These are phyloP conservation scores for Steinernema carpocapsae DNA, from an alignment of 2,888 invertebrate genomes.

Conservation along the genomic window DNA sequence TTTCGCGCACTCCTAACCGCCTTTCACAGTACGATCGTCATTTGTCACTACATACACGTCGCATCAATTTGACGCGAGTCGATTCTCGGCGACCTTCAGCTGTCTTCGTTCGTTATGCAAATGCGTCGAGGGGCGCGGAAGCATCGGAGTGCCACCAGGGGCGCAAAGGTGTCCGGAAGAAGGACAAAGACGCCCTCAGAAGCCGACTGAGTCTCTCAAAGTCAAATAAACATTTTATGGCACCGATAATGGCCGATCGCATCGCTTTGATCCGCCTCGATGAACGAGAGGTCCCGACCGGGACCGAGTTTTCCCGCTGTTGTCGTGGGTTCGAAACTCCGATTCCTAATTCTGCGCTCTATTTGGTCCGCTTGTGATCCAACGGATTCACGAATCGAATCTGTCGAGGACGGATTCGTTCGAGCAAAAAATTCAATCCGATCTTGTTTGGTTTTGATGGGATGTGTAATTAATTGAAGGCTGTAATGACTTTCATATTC, in stretches of 20 bases:
- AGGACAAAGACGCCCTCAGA: not conserved
- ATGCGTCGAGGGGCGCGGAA: not conserved
- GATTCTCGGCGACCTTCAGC: constrained; percentile 11
- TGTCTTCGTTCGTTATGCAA: constrained; percentile 14
- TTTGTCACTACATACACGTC: constrained; percentile 15
- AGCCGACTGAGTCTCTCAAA: not conserved
- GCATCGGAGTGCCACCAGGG: not conserved
- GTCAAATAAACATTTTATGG: constrained; percentile 14
- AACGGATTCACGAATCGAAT: too few species aligned
- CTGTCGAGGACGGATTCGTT: too few species aligned
- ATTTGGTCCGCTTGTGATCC: too few species aligned
- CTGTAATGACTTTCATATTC: too few species aligned
- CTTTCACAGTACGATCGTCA: not conserved
- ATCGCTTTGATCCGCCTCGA: constrained; percentile 7
- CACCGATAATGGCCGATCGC: constrained; percentile 26
- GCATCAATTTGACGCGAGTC: constrained; percentile 19
- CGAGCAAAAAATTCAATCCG: too few species aligned
- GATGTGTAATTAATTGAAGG: too few species aligned
- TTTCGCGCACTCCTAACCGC: constrained; percentile 21
- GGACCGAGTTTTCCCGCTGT: too few species aligned
- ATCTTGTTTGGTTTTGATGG: too few species aligned
- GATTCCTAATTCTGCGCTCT: too few species aligned
- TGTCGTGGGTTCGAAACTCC: too few species aligned
- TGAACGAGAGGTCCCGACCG: not conserved
- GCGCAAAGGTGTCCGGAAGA: not conserved